These are phyloP conservation scores for Sarcophaga peregrina DNA, from an alignment of 1,140 invertebrate species.

Conservation along the genomic window DNA sequence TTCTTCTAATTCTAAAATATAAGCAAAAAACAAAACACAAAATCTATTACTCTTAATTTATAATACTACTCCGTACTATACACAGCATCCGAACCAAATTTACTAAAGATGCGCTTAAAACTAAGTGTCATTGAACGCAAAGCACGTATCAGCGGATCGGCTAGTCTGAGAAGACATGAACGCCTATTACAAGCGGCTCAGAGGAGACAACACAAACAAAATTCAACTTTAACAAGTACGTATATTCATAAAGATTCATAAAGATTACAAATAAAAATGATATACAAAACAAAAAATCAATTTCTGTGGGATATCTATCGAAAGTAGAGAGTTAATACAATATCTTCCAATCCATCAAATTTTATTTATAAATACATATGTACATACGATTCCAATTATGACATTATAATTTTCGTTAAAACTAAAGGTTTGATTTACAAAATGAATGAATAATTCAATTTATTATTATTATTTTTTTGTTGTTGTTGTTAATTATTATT, in stretches of 20 bases:
- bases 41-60: constrained; percentile 8
- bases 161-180: constrained; percentile 86
- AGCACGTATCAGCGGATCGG: constrained; percentile 79
- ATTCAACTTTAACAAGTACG: constrained; percentile 83
- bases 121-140: constrained; percentile 93
- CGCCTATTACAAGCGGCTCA: constrained; percentile 78
- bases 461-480: constrained; percentile 5
- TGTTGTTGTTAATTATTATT: constrained; percentile 46
- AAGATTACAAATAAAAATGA: background rate
- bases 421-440: constrained; percentile 24
- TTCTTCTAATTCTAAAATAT: background rate
- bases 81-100: constrained; percentile 96
- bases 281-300: background rate
- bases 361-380: too few species aligned
- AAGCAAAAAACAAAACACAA: constrained; percentile 7
- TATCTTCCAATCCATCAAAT: background rate
- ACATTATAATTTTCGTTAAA: too few species aligned
- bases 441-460: constrained; percentile 23
- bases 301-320: background rate
- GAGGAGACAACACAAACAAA: constrained; percentile 74
- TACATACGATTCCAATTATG: too few species aligned
- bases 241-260: constrained; percentile 50
- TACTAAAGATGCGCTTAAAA: constrained; percentile 95
- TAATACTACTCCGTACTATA: constrained; percentile 19
- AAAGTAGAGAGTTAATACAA: constrained; percentile 34